phyloP scores from a whole-genome alignment of 2,113 vertebrate genomes.

The Trichomycterus rosablanca region DNA sequence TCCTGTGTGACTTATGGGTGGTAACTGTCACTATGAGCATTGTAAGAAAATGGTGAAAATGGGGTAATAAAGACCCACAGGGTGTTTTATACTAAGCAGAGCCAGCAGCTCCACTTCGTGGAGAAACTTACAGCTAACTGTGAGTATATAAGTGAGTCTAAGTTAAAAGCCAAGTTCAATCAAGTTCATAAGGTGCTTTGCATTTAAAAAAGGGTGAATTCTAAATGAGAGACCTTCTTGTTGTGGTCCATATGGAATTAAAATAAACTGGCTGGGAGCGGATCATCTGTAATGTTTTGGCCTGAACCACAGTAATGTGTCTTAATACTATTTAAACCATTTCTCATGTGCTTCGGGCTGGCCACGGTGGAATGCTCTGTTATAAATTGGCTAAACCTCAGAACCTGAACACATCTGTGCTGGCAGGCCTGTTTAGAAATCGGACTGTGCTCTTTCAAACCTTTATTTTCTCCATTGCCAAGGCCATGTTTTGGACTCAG shows the following conservation, averaged over 20 bases:
- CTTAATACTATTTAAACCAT: conserved; percentile 26
- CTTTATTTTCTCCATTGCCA: neutral
- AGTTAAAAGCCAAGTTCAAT: neutral
- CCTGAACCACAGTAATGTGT: conserved; percentile 23
- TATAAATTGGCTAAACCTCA: conserved; percentile 4
- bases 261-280: neutral
- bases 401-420: conserved; percentile 19
- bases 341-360: conserved; percentile 15
- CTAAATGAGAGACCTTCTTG: no score
- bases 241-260: no score
- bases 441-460: conserved; percentile 1
- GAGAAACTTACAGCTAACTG: no score
- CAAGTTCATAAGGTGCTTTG: neutral
- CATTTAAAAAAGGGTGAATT: no score
- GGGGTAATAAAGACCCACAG: no score
- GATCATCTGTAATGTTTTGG: conserved; percentile 25
- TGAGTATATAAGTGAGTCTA: no score
- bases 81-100: no score
- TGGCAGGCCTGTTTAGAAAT: conserved; percentile 10
- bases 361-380: conserved; percentile 23
- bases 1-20: no score
- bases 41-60: no score
- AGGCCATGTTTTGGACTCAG: conserved; percentile 15
- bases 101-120: no score
- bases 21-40: no score